Evolutionary conservation across 2,113 vertebrate genomes (phyloP).

Genomic region (Columba janthina): DNA sequence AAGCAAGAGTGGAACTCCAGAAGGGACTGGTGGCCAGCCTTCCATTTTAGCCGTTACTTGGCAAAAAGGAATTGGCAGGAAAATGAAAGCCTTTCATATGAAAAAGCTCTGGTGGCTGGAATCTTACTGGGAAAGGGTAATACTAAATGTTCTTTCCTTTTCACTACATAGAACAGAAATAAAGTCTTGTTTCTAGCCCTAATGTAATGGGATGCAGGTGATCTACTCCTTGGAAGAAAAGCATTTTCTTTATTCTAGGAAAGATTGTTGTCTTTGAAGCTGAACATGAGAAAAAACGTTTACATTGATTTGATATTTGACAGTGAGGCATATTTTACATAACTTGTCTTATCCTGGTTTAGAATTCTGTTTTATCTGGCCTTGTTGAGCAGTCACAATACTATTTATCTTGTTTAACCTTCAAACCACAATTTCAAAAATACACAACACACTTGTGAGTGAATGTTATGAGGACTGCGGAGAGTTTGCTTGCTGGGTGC

Average conservation of each 20-base stretch:
- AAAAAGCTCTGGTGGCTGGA: conserved; percentile 79
- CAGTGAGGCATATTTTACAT: neutral
- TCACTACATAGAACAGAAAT: neutral
- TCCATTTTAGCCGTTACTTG: conserved; percentile 86
- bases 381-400: neutral
- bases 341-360: neutral
- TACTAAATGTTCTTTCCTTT: neutral
- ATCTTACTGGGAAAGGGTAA: conserved; percentile 79
- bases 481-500: neutral
- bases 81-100: conserved; percentile 66
- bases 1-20: conserved; percentile 78
- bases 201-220: neutral
- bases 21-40: conserved; percentile 85
- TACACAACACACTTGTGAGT: neutral
- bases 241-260: neutral
- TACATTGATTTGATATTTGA: neutral
- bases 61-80: conserved; percentile 76
- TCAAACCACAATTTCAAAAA: neutral
- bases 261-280: neutral
- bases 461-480: neutral
- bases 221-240: neutral
- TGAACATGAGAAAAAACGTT: neutral
- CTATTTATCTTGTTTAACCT: neutral
- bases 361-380: neutral
- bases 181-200: neutral